These are phyloP conservation scores for Caenorhabditis plicata DNA, from an alignment of 2,888 invertebrate species.

Conservation along the genomic window DNA sequence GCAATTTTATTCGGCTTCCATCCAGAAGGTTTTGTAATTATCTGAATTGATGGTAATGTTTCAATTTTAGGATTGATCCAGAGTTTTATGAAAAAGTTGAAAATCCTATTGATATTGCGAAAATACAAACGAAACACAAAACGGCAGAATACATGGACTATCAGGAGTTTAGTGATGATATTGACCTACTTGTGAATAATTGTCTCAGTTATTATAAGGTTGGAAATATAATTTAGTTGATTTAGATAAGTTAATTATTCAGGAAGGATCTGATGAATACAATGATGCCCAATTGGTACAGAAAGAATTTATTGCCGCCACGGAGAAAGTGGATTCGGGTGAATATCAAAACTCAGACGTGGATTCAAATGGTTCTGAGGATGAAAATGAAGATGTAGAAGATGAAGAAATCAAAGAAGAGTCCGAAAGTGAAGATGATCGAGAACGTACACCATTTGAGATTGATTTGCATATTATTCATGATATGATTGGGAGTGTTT, in stretches of 20 bases:
- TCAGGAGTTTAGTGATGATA: constrained; percentile 84
- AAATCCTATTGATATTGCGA: constrained; percentile 89
- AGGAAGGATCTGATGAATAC: constrained; percentile 81
- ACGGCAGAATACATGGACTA: constrained; percentile 93
- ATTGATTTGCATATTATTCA: constrained; percentile 73
- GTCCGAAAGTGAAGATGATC: constrained; percentile 70
- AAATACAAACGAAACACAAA: constrained; percentile 93
- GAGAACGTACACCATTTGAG: constrained; percentile 68
- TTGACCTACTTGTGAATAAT: constrained; percentile 87
- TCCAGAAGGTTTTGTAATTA: constrained; percentile 7
- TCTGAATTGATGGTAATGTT: constrained; percentile 2
- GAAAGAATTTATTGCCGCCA: constrained; percentile 72
- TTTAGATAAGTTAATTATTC: constrained; percentile 13
- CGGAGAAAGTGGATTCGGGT: constrained; percentile 24
- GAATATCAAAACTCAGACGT: constrained; percentile 23
- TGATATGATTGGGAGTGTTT: constrained; percentile 84
- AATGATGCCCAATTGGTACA: constrained; percentile 85
- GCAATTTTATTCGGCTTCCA: constrained; percentile 19
- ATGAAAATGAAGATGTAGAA: constrained; percentile 3
- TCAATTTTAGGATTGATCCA: constrained; percentile 66
- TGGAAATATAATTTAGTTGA: background rate
- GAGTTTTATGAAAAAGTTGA: constrained; percentile 76
- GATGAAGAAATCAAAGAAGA: constrained; percentile 4
- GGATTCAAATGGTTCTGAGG: constrained; percentile 11
- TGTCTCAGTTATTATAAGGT: constrained; percentile 90